Evolutionary conservation across 1,140 invertebrate species (phyloP), one percentile per base, ranked within the genome.

Genomic region (Mactra quadrangularis): DNA sequence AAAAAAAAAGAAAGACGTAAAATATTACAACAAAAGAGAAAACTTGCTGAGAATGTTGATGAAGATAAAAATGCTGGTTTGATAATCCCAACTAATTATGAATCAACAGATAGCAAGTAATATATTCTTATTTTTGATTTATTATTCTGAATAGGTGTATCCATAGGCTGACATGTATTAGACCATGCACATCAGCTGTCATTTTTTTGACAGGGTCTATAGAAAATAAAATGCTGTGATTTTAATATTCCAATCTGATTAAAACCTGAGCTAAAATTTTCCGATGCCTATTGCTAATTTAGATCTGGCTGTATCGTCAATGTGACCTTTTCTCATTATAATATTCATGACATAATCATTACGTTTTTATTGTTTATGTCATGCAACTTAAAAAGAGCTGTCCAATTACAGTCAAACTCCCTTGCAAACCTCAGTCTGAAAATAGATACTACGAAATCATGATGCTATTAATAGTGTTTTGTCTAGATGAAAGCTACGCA

Each of bases 61-160:
- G 64, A 68, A 31, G 64, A 68, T 52, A 68, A 19, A 52, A 68
- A 50, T 68, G 64, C 64, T 47, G 64, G 64, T 17, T 25, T 68
- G 3, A 27, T 17, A 3, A 4, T 68, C 47, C 41, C 64, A 22
- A 22, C 19, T 3, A 41, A 13, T n/a, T 1, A 17, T 11, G n/a
- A 9, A 64, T 2, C 4, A 4, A 9, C 1, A 6, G 4, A 3
- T n/a, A 25, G 19, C 6, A 7, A 22, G 52, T 19, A 6, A 55
- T n/a, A 9, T 22, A 19, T 55, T 55, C 19, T 9, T 11, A 47
- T 11, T 11, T 11, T 47, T 11, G 19, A 47, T 47, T 11, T 47
- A 11, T 47, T 47, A 47, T 47, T 19, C 9, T 11, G 45, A 47
- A 47, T 11, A 47, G 9, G 45, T 47, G 25, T 55, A 22, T 19